These are phyloP conservation scores for Discoglossus pictus DNA, from an alignment of 2,797 vertebrate genomes.

Conservation along the genomic window DNA sequence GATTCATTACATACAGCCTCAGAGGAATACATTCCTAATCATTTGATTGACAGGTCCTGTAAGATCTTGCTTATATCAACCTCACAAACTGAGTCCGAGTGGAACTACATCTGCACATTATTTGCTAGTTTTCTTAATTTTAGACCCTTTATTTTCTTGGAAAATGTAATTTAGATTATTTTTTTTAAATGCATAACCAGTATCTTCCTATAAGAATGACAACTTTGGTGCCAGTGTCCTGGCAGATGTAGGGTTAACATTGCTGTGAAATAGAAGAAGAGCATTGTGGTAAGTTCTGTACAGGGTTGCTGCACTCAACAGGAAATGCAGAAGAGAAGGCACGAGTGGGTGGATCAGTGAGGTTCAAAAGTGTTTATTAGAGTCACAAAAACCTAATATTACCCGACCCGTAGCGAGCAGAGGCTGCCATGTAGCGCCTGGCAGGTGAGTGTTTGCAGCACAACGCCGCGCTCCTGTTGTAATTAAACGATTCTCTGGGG, in stretches of 20 bases:
- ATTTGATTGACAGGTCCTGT: no score
- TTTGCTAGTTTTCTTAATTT: no score
- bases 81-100: no score
- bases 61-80: no score
- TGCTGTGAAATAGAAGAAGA: constrained; percentile 15
- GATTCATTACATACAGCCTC: no score
- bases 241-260: background rate
- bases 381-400: constrained; percentile 20
- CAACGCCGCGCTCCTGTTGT: background rate
- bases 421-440: constrained; percentile 3
- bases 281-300: constrained; percentile 67
- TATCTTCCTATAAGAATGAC: no score
- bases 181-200: no score
- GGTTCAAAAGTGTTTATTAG: constrained; percentile 74
- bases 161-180: no score
- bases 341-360: constrained; percentile 69
- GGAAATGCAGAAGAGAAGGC: constrained; percentile 70
- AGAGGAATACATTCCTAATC: no score
- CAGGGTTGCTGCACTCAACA: constrained; percentile 70
- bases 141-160: no score
- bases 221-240: no score
- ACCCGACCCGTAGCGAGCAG: background rate
- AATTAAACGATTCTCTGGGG: background rate
- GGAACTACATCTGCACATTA: no score
- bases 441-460: constrained; percentile 16